phyloP scores from a whole-genome alignment of 2,797 vertebrate genomes.

The Lepilemur ruficaudatus region DNA sequence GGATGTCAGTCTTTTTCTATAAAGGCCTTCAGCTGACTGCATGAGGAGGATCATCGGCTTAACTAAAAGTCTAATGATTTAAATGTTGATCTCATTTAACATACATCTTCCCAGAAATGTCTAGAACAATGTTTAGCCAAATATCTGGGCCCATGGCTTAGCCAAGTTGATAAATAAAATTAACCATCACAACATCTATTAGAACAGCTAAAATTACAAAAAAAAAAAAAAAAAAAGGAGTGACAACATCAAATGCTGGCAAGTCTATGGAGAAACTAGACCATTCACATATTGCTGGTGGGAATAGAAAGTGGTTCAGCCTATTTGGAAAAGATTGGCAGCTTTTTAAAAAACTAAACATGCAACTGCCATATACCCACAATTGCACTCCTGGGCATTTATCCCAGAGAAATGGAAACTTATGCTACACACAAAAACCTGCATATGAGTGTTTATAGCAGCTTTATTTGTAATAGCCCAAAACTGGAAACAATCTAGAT shows the following conservation, averaged over 20 bases:
- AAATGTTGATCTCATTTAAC: constrained; percentile 1
- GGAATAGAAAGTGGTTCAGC: no score
- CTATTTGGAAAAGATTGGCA: no score
- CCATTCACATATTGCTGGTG: no score
- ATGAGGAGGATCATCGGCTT: not conserved
- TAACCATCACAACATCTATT: not conserved
- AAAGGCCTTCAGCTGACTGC: no score
- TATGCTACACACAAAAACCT: not conserved
- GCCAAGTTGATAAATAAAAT: not conserved
- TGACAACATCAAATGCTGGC: not conserved
- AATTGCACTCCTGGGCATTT: no score
- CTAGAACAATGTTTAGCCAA: not conserved
- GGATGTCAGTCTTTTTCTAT: not conserved
- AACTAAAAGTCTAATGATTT: not conserved
- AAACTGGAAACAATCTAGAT: not conserved
- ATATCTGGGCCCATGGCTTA: not conserved
- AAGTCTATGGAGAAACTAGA: no score
- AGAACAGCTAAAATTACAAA: not conserved
- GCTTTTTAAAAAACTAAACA: no score
- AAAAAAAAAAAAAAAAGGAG: not conserved
- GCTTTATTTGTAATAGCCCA: not conserved
- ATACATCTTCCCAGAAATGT: not conserved
- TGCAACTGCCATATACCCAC: no score
- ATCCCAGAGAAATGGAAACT: not conserved
- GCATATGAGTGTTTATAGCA: not conserved